A percentile compares a stretch with the other conserved stretches of the same genome.
These are phyloP conservation scores for Sebastes ruberrimus DNA, from an alignment of 2,797 vertebrate genomes.

Conservation along the genomic window DNA sequence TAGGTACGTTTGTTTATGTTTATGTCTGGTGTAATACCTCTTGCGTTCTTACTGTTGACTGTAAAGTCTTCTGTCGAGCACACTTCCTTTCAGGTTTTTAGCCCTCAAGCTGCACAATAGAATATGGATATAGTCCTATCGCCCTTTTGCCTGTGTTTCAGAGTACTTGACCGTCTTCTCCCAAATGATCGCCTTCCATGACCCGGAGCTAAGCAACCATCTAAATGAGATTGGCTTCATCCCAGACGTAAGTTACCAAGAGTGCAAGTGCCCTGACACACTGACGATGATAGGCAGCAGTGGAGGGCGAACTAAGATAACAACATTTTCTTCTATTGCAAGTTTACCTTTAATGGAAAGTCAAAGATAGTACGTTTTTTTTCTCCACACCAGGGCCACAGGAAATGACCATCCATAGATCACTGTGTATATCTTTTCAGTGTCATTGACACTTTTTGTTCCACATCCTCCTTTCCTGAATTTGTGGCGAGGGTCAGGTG, in stretches of 20 bases:
- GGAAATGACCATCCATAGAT: slow-evolving; percentile 39
- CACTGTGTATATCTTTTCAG: slow-evolving; percentile 34
- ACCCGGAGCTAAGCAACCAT: slow-evolving; percentile 98
- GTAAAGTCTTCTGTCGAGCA: background rate
- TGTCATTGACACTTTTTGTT: slow-evolving; percentile 57
- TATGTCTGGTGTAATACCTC: background rate
- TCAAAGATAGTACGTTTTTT: slow-evolving; percentile 19
- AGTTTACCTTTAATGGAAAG: slow-evolving; percentile 36
- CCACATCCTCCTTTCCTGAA: slow-evolving; percentile 29
- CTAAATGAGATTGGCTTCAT: slow-evolving; percentile 99
- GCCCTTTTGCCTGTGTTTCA: slow-evolving; percentile 69
- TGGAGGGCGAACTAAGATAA: background rate
- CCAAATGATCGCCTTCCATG: slow-evolving; percentile 99
- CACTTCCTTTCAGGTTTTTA: background rate
- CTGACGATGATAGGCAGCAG: slow-evolving; percentile 12
- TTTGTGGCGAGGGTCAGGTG: slow-evolving; percentile 65
- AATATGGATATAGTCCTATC: background rate
- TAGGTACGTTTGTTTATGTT: background rate
- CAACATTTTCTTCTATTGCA: slow-evolving; percentile 8
- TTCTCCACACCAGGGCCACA: slow-evolving; percentile 19
- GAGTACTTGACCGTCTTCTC: slow-evolving; percentile 99
- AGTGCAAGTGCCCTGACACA: slow-evolving; percentile 3
- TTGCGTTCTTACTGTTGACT: background rate
- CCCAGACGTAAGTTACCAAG: slow-evolving; percentile 91
- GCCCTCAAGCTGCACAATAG: background rate